phyloP scores from a whole-genome alignment of 2,888 invertebrate species.

The Drosophila phalerata region DNA sequence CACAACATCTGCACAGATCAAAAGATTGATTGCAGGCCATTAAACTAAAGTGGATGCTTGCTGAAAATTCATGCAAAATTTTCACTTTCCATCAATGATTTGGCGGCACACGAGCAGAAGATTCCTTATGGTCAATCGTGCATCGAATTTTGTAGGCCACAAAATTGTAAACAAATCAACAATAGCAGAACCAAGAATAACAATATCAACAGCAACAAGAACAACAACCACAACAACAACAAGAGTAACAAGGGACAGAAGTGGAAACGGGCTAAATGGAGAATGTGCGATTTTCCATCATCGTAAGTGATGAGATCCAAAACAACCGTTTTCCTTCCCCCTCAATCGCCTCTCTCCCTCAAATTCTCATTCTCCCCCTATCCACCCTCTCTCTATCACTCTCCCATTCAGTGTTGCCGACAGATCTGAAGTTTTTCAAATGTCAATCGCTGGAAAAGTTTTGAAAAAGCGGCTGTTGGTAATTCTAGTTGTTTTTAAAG shows the following conservation, averaged over 20 bases:
- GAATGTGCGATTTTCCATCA: constrained; percentile 85
- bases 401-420: too few relatives aligned
- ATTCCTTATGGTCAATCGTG: constrained; percentile 41
- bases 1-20: constrained; percentile 45
- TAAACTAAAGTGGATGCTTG: constrained; percentile 15
- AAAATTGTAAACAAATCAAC: constrained; percentile 66
- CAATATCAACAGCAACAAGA: constrained; percentile 12
- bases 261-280: constrained; percentile 77
- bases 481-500: too few relatives aligned
- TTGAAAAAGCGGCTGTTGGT: too few relatives aligned
- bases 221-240: constrained; percentile 8
- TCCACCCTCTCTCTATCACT: too few relatives aligned
- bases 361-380: too few relatives aligned
- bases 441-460: too few relatives aligned
- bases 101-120: constrained; percentile 23
- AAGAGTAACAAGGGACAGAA: constrained; percentile 15
- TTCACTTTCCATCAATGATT: constrained; percentile 37
- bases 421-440: too few relatives aligned
- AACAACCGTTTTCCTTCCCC: neutral
- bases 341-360: neutral
- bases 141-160: constrained; percentile 55
- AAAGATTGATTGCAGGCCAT: constrained; percentile 58
- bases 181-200: constrained; percentile 3
- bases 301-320: constrained; percentile 79
- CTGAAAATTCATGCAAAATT: constrained; percentile 20